A percentile compares a stretch with the other conserved stretches of the same genome.
phyloP scores from a whole-genome alignment of 2,888 invertebrate species.

The Chrysomela aeneicollis region DNA sequence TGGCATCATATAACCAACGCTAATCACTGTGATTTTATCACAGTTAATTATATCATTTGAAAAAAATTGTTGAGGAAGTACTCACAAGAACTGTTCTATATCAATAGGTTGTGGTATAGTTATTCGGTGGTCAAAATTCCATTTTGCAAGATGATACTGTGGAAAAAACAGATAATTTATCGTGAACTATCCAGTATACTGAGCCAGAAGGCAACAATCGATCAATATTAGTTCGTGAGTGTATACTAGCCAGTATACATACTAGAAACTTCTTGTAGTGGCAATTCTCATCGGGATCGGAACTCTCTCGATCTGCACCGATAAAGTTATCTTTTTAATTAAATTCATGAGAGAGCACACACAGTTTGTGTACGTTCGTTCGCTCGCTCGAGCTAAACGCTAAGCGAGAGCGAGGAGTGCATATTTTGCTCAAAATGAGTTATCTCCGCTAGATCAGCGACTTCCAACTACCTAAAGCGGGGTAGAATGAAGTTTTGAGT shows the following conservation, averaged over 20 bases:
- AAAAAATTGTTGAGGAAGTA: too few species aligned
- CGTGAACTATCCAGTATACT: too few species aligned
- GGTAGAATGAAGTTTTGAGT: not conserved
- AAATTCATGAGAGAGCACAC: conserved; percentile 13
- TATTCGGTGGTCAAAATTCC: too few species aligned
- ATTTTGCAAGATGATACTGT: too few species aligned
- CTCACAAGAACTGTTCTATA: too few species aligned
- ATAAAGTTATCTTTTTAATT: conserved; percentile 30
- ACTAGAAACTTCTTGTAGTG: conserved; percentile 12
- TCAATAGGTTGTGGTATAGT: too few species aligned
- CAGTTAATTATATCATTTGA: too few species aligned
- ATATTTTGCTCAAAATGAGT: conserved; percentile 2
- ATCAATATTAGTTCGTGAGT: not conserved
- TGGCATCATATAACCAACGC: too few species aligned
- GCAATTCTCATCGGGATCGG: not conserved
- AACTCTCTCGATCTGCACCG: conserved; percentile 1
- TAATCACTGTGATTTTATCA: too few species aligned
- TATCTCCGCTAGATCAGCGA: conserved; percentile 2
- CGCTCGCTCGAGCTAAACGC: not conserved
- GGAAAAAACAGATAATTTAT: too few species aligned
- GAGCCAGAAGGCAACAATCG: not conserved
- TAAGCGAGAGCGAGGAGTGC: not conserved
- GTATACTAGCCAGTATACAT: not conserved
- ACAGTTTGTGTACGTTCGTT: conserved; percentile 5
- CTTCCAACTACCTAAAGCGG: not conserved